These are phyloP conservation scores for Magallana gigas DNA, from an alignment of 1,140 invertebrate species.

Conservation along the genomic window DNA sequence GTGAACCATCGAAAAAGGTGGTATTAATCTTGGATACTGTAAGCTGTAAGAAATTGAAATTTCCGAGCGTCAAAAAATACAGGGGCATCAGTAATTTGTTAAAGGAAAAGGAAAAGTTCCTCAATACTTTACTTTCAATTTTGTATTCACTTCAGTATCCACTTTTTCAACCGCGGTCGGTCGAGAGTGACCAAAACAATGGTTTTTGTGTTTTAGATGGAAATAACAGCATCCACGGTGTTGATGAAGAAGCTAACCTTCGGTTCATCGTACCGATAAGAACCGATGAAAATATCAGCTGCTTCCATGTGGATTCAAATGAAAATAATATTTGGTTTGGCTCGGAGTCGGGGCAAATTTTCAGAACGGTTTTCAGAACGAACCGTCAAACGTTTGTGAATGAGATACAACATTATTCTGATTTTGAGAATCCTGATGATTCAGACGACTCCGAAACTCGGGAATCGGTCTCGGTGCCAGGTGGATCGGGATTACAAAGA, in stretches of 20 bases:
- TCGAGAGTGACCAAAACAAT: conserved; percentile 4
- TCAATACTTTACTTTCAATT: neutral
- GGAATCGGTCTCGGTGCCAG: too few species aligned
- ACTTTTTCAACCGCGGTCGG: neutral
- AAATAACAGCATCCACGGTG: neutral
- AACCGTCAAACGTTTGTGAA: too few species aligned
- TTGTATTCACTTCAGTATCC: neutral
- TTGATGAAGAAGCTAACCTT: neutral
- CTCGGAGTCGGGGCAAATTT: neutral
- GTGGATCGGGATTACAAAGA: too few species aligned
- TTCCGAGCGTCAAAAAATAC: neutral
- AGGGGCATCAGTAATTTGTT: neutral
- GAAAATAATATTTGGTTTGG: conserved; percentile 1
- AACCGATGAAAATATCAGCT: neutral
- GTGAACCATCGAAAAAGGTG: conserved; percentile 1
- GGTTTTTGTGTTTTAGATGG: neutral
- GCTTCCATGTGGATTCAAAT: conserved; percentile 1
- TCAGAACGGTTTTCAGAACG: too few species aligned
- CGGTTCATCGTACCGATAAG: neutral
- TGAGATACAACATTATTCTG: too few species aligned
- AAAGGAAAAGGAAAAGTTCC: neutral
- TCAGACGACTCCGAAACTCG: too few species aligned
- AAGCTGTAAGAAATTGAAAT: neutral
- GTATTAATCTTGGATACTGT: neutral
- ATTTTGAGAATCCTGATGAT: too few species aligned